phyloP scores from a whole-genome alignment of 1,140 invertebrate species.

The Drosophila pseudoananassae region DNA sequence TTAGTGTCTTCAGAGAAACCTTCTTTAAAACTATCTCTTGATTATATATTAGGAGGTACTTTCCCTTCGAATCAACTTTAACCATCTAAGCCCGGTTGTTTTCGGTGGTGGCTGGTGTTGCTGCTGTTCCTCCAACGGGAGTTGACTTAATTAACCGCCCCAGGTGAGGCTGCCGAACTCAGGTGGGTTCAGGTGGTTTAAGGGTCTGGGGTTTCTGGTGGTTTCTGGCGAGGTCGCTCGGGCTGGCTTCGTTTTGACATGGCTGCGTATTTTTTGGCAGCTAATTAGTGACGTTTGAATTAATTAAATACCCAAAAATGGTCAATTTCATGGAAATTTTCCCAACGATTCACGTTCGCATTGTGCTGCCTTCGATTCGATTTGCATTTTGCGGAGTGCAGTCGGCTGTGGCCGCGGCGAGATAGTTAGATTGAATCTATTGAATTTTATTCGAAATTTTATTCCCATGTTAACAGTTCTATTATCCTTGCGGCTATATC shows the following conservation, averaged over 20 bases:
- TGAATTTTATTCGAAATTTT: constrained; percentile 73
- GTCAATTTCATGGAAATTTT: constrained; percentile 59
- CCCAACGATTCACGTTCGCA: constrained; percentile 28
- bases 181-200: constrained; percentile 28
- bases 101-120: constrained; percentile 31
- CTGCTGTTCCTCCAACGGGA: constrained; percentile 55
- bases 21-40: neutral
- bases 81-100: constrained; percentile 19
- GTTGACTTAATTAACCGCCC: constrained; percentile 80
- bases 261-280: constrained; percentile 65
- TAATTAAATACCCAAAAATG: constrained; percentile 48
- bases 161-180: constrained; percentile 41
- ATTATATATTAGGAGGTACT: neutral
- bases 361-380: constrained; percentile 8
- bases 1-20: neutral
- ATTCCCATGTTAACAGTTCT: constrained; percentile 81
- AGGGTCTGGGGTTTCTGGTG: constrained; percentile 36
- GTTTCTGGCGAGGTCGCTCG: constrained; percentile 21
- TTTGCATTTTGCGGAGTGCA: constrained; percentile 18
- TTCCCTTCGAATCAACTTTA: neutral
- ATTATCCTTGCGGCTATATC: constrained; percentile 78
- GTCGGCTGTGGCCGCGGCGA: constrained; percentile 19
- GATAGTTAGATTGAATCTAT: constrained; percentile 47
- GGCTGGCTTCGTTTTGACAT: constrained; percentile 58
- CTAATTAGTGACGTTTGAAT: constrained; percentile 79